Percentiles rank a stretch among this genome's conserved stretches.
phyloP scores from a whole-genome alignment of 2,797 vertebrate species.

The Parauchenoglanis ngamensis region DNA sequence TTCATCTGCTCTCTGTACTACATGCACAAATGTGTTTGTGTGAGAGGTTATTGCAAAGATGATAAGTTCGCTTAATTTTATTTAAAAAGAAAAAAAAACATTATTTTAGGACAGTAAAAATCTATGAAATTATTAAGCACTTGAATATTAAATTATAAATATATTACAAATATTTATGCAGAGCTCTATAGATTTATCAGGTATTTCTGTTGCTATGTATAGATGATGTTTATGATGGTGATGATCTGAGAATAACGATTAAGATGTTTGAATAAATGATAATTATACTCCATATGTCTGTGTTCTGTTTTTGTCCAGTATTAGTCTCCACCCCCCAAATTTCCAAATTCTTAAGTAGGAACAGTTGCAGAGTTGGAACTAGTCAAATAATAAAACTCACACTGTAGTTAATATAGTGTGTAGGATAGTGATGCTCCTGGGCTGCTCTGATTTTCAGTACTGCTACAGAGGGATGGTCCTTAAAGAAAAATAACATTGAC shows the following conservation, averaged over 20 bases:
- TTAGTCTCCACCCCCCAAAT: background rate
- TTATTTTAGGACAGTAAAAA: conserved; percentile 78
- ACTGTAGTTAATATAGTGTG: background rate
- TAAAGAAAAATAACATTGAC: background rate
- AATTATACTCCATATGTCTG: conserved; percentile 66
- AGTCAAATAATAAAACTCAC: background rate
- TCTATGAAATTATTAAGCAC: conserved; percentile 66
- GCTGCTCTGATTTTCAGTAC: background rate
- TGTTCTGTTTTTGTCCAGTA: conserved; percentile 60
- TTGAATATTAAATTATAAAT: conserved; percentile 61
- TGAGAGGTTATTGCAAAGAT: conserved; percentile 71
- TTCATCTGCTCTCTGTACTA: conserved; percentile 48
- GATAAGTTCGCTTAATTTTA: conserved; percentile 70
- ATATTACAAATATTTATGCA: conserved; percentile 72
- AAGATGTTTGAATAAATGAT: conserved; percentile 81
- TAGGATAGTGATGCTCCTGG: background rate
- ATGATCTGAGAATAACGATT: conserved; percentile 74
- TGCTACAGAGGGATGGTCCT: background rate
- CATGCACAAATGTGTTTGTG: conserved; percentile 44
- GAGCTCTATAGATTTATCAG: conserved; percentile 74
- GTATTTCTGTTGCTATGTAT: conserved; percentile 73
- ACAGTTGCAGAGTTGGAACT: background rate
- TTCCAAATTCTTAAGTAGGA: background rate
- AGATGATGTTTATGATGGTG: conserved; percentile 72
- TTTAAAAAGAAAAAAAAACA: conserved; percentile 57